Evolutionary conservation across 2,888 invertebrate genomes (phyloP), one percentile per base, ranked within the genome.

Genomic region (Erannis defoliaria): DNA sequence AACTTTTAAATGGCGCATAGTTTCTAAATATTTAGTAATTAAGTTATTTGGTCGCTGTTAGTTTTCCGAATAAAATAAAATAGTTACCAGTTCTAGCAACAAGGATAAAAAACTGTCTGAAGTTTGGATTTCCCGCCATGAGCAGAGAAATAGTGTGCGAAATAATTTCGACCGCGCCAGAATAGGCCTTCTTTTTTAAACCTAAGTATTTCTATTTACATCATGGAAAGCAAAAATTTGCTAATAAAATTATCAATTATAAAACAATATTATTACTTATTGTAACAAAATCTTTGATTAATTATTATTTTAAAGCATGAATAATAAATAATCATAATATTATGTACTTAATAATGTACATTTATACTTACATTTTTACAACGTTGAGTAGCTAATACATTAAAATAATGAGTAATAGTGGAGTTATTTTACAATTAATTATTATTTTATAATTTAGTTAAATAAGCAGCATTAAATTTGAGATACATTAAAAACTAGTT

Each of bases 401-500:
- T 5, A 16, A 45, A 45, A 45, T 43, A 26, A 43, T 42, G 42
- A 42, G 3, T 42, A 40, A 40, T 3, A 42, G 42, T 42, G 42
- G 42, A 42, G 42, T 6, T 38, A 21, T n/a, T 42, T 42, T 5
- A 8, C 26, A 26, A 26, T 26, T 18, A 19, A 19, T 12, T 19
- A 42, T 23, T 21, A 42, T n/a, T 5, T 4, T n/a, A 35, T 4
- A 5, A 5, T 35, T 5, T n/a, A n/a, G n/a, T n/a, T n/a, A n/a
- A n/a, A n/a, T n/a, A 14, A 35, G 6, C 14, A 1, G 33, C 33
- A 2, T 12, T 14, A 35, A 26, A 45, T 14, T 14, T 14, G 33
- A 53, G 49, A 48, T 49, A 49, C 37, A 10, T 9, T 38, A n/a
- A 31, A 31, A 33, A 43, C 3, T 8, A 54, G 43, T 33, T 43